Conservation (phyloP, 2,888 invertebrate species). For the Sialis fuliginosa region DNA sequence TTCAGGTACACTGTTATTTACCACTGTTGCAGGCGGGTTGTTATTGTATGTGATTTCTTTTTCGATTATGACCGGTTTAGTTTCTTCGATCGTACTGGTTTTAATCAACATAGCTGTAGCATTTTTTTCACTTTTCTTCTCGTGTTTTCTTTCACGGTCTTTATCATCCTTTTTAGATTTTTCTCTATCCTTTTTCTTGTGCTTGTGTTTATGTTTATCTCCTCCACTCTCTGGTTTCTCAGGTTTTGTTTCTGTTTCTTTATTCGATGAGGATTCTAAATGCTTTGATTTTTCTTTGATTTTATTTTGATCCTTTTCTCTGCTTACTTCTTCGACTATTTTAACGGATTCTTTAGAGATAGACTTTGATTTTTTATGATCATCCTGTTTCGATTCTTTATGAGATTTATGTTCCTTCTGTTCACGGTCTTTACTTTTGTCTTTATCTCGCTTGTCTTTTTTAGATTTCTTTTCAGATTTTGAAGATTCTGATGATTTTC, state of each 20-base stretch:
- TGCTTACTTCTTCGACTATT: conserved; percentile 31
- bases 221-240: conserved; percentile 20
- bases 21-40: conserved; percentile 10
- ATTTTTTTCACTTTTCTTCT: conserved; percentile 14
- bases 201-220: conserved; percentile 31
- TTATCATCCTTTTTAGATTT: conserved; percentile 36
- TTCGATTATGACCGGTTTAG: conserved; percentile 13
- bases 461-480: conserved; percentile 32
- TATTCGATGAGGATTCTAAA: conserved; percentile 15
- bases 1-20: conserved; percentile 8
- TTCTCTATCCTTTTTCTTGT: conserved; percentile 31
- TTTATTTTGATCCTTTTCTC: conserved; percentile 34
- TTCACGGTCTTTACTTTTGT: conserved; percentile 39
- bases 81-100: conserved; percentile 11
- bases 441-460: conserved; percentile 43
- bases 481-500: conserved; percentile 11
- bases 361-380: conserved; percentile 16
- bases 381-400: conserved; percentile 15
- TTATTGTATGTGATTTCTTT: conserved; percentile 10
- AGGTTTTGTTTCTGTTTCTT: conserved; percentile 15
- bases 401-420: conserved; percentile 21
- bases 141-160: conserved; percentile 22
- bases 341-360: conserved; percentile 26
- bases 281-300: conserved; percentile 22
- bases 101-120: conserved; percentile 5